Percentiles rank a stretch among this genome's conserved stretches.
These are phyloP conservation scores for Hoplostethus mediterraneus DNA, from an alignment of 2,797 vertebrate species.

Conservation along the genomic window DNA sequence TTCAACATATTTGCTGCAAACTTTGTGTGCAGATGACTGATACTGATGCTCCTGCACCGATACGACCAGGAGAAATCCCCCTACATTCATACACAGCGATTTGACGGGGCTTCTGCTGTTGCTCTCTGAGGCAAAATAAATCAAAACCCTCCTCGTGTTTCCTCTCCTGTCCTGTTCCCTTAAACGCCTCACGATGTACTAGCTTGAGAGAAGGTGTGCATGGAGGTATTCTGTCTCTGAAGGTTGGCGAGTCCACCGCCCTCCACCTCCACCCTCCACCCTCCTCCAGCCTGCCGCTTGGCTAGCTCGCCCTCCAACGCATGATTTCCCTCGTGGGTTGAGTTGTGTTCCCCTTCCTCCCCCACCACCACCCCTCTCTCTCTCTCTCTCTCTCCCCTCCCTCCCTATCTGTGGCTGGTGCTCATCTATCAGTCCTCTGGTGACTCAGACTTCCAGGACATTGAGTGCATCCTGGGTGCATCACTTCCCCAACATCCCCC, in stretches of 20 bases:
- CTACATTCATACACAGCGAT: no score
- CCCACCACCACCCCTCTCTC: not conserved
- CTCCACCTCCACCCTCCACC: no score
- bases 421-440: not conserved
- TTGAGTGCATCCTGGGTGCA: constrained; percentile 1
- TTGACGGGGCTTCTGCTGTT: no score
- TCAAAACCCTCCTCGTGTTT: not conserved
- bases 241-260: no score
- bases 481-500: not conserved
- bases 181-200: constrained; percentile 3
- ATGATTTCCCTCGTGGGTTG: no score
- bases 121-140: constrained; percentile 5
- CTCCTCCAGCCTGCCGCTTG: no score
- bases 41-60: no score
- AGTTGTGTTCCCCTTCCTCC: not conserved
- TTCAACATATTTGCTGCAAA: no score
- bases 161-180: not conserved
- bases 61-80: no score
- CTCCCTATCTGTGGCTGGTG: not conserved
- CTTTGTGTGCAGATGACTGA: no score
- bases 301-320: no score
- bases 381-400: not conserved
- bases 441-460: constrained; percentile 10
- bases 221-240: no score
- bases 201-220: not conserved